These are phyloP conservation scores for Oceanodroma tethys DNA, from an alignment of 2,113 vertebrate genomes.

Conservation along the genomic window DNA sequence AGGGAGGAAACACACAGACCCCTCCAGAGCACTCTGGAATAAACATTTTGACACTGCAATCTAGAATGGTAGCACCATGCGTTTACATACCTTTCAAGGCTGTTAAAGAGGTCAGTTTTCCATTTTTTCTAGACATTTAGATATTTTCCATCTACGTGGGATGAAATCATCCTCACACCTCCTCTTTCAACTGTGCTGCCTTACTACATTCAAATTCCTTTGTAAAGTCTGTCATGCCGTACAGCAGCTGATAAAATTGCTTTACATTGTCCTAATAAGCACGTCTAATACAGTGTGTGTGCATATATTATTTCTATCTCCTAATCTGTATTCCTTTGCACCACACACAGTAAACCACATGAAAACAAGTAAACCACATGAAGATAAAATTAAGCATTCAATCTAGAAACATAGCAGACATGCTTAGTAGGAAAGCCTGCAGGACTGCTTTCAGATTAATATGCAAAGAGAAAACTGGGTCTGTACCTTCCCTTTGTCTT, in stretches of 20 bases:
- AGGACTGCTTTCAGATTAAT: background rate
- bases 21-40: background rate
- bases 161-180: background rate
- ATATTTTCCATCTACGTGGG: background rate
- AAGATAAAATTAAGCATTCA: conserved; percentile 49
- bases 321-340: conserved; percentile 40
- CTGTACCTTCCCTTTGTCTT: background rate
- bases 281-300: background rate
- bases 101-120: background rate
- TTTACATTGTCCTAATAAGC: background rate
- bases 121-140: background rate
- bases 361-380: conserved; percentile 30
- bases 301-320: background rate
- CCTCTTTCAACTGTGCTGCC: background rate
- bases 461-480: background rate
- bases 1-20: background rate
- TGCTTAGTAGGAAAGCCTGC: background rate
- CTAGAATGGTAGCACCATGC: background rate
- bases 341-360: conserved; percentile 11
- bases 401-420: background rate
- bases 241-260: background rate
- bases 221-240: background rate
- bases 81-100: background rate
- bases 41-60: background rate
- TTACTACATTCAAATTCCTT: background rate